Percentiles rank a stretch among this genome's conserved stretches.
Evolutionary conservation across 30 jellyfish, hydroid and myxozoan genomes (phyloP).

Genomic region (Turritopsis dohrnii): DNA sequence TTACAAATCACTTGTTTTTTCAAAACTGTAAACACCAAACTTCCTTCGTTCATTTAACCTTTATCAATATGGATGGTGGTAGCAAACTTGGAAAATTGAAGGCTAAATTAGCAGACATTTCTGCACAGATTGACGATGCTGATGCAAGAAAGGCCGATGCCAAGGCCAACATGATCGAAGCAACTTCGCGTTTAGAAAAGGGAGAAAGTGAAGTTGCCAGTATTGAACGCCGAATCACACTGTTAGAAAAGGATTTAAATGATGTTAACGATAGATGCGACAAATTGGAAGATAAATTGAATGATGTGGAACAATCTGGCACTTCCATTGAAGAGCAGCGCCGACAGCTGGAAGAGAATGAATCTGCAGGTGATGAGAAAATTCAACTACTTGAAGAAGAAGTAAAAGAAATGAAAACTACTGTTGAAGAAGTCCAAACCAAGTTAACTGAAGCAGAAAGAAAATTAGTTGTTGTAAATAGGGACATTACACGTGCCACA

Average conservation of each 20-base stretch:
- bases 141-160: slow-evolving; percentile 66
- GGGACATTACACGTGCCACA: slow-evolving; percentile 55
- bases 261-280: slow-evolving; percentile 41
- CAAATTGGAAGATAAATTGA: slow-evolving; percentile 41
- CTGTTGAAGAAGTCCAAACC: slow-evolving; percentile 63
- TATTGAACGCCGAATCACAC: slow-evolving; percentile 56
- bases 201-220: slow-evolving; percentile 76
- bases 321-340: slow-evolving; percentile 56
- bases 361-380: slow-evolving; percentile 81
- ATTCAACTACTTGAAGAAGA: slow-evolving; percentile 69
- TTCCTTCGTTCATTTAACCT: background rate
- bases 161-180: slow-evolving; percentile 69
- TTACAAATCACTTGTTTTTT: background rate
- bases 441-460: slow-evolving; percentile 66
- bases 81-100: slow-evolving; percentile 36
- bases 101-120: slow-evolving; percentile 67
- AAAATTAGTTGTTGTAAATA: slow-evolving; percentile 61
- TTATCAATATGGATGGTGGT: slow-evolving; percentile 3
- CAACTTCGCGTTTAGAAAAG: slow-evolving; percentile 41
- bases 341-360: slow-evolving; percentile 65
- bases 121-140: slow-evolving; percentile 79
- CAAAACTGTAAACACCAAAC: background rate
- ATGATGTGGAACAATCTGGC: slow-evolving; percentile 38
- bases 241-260: slow-evolving; percentile 50
- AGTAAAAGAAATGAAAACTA: slow-evolving; percentile 61